Evolutionary conservation across 2,888 invertebrate species (phyloP).

Genomic region (Eupithecia subumbrata): DNA sequence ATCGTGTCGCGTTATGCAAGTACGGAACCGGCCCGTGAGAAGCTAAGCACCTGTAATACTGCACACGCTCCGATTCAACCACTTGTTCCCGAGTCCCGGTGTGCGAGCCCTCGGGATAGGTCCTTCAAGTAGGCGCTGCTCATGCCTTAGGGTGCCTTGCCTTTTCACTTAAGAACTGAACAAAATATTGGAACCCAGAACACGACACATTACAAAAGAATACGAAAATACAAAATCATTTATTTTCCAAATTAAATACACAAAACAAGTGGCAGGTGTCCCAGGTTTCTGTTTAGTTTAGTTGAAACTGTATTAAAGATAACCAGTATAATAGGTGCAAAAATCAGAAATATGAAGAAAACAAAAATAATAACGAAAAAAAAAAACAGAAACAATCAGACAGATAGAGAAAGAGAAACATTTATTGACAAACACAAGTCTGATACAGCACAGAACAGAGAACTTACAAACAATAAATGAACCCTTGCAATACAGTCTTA

Average conservation of each 20-base stretch:
- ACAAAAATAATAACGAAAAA: not conserved
- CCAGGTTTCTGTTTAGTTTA: too few species aligned
- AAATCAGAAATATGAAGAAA: not conserved
- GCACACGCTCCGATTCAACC: constrained; percentile 48
- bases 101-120: not conserved
- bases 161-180: not conserved
- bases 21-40: constrained; percentile 75
- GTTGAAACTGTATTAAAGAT: too few species aligned
- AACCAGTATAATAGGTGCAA: not conserved
- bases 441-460: too few species aligned
- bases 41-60: constrained; percentile 73
- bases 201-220: not conserved
- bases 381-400: not conserved
- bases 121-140: not conserved
- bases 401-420: too few species aligned
- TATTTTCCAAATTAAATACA: too few species aligned
- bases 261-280: too few species aligned
- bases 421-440: too few species aligned
- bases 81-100: constrained; percentile 2
- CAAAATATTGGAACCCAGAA: not conserved
- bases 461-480: too few species aligned
- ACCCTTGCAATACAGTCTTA: too few species aligned
- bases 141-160: not conserved
- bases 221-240: too few species aligned
- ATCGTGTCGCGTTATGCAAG: constrained; percentile 71